These are phyloP conservation scores for Australoheros facetus DNA, from an alignment of 2,797 vertebrate species.

Conservation along the genomic window DNA sequence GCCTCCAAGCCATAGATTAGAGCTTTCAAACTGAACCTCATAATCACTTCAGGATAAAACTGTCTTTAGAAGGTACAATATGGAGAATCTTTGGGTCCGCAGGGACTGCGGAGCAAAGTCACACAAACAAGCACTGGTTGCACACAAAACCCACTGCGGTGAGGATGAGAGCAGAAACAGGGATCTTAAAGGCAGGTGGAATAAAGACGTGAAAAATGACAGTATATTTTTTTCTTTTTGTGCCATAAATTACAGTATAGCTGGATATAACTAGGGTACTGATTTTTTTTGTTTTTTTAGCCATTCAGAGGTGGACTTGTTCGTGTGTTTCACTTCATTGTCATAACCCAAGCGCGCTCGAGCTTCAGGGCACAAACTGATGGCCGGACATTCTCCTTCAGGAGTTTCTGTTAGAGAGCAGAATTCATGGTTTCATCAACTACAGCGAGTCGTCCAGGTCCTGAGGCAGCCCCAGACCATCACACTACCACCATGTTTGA, in stretches of 20 bases:
- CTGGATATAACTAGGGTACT: not conserved
- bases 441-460: too few relatives aligned
- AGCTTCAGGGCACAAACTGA: too few relatives aligned
- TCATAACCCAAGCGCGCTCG: too few relatives aligned
- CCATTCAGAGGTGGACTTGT: too few relatives aligned
- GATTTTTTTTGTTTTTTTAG: too few relatives aligned
- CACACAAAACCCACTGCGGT: constrained; percentile 40
- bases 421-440: too few relatives aligned
- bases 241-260: not conserved
- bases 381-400: too few relatives aligned
- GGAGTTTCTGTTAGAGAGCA: too few relatives aligned
- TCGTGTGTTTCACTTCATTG: too few relatives aligned
- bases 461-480: too few relatives aligned
- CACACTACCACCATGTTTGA: too few relatives aligned
- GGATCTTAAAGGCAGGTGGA: constrained; percentile 13
- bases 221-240: not conserved
- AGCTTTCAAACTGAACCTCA: constrained; percentile 39
- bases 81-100: constrained; percentile 31
- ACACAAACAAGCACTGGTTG: constrained; percentile 53
- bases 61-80: constrained; percentile 42
- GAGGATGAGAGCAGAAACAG: constrained; percentile 14
- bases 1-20: constrained; percentile 60
- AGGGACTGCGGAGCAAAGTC: constrained; percentile 8
- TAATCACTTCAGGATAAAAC: constrained; percentile 47
- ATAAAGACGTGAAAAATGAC: not conserved